Evolutionary conservation across 2,797 vertebrate species (phyloP), one percentile per base, ranked within the genome.

Genomic region (Peromyscus aztecus): DNA sequence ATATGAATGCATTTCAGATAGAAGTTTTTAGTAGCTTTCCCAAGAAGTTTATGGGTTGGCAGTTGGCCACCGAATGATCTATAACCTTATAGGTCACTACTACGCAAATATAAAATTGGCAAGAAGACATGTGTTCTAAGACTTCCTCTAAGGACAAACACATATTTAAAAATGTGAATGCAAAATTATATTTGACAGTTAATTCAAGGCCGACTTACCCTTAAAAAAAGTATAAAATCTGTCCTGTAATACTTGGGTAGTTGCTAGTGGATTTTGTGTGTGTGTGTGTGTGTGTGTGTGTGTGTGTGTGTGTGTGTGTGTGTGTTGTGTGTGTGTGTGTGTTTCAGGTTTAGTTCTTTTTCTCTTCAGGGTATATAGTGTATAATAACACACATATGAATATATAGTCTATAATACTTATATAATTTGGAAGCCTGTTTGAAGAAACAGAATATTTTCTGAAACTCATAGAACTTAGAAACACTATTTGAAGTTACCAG

Each of bases 81-180:
- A 98, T 98, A 98, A 97, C 95, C 93, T 98, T 98, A 97, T 49
- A 98, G 89, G 96, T 98, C 91, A 97, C 98, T 98, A 98, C 98
- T 98, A 98, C 98, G 97, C 97, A 99, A 98, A 98, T 98, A 98
- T 43, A 95, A 96, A 97, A 98, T 98, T 98, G 97, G 96, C 97
- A 98, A 97, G 93, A 83, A 98, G 96, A 97, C 90, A 94, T 61
- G 71, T 98, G 73, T 94, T 93, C 96, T 97, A 96, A 97, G 96
- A 98, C 96, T 98, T 98, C 92, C 98, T 98, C 98, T 91, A 93
- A 98, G 98, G 97, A 98, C 91, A 97, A 98, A 97, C 82, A 98
- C 57, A 96, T 98, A 98, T 98, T 98, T 98, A 96, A 98, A 98
- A 96, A 83, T 98, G 98, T 96, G 94, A 97, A 95, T 57, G 92